Percentiles rank a stretch among this genome's conserved stretches.
phyloP scores from a whole-genome alignment of 2,797 vertebrate genomes.

The Cheirogaleus major region DNA sequence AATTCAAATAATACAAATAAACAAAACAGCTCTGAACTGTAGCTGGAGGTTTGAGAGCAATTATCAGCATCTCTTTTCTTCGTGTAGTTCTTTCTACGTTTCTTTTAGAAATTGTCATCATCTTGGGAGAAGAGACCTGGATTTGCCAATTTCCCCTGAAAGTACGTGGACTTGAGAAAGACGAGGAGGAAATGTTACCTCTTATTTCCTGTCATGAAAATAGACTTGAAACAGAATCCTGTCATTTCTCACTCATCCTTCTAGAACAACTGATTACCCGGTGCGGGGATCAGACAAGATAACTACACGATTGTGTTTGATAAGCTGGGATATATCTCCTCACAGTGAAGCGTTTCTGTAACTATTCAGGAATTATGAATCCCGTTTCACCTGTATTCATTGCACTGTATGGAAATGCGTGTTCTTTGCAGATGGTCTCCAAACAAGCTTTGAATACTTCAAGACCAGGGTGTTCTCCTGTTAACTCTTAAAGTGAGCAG shows the following conservation, averaged over 20 bases:
- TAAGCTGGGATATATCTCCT: fast-evolving
- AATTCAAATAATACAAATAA: background rate
- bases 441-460: background rate
- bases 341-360: fast-evolving
- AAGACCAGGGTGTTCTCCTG: background rate
- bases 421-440: background rate
- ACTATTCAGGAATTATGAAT: too few species aligned
- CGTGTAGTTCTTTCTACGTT: fast-evolving
- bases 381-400: fast-evolving
- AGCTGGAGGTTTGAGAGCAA: too few species aligned
- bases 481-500: background rate
- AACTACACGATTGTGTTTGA: fast-evolving
- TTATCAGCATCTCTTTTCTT: fast-evolving
- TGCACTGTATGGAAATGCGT: fast-evolving
- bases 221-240: background rate
- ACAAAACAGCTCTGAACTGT: background rate
- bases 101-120: background rate
- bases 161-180: too few species aligned
- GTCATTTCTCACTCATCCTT: background rate
- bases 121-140: background rate
- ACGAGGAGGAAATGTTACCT: background rate
- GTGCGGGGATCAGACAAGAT: fast-evolving
- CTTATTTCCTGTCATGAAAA: background rate
- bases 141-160: too few species aligned
- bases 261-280: fast-evolving